Base-by-base conservation (phyloP, 2,888 invertebrate species). In the Synanthedon myopaeformis region DNA sequence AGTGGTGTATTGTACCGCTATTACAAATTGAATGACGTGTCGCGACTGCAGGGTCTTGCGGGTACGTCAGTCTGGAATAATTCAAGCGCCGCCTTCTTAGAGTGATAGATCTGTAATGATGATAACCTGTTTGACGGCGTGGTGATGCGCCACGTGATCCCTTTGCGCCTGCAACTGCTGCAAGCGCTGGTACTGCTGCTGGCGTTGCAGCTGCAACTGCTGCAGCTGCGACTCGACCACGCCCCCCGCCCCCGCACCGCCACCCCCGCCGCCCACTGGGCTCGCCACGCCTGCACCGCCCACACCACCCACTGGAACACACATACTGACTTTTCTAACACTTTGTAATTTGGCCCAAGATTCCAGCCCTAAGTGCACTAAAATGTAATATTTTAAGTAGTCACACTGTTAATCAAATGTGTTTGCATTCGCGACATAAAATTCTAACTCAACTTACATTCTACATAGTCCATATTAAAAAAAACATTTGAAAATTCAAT, bases 141-240 rank as follows among this genome's bases (percentile, higher is more conserved):
- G 85, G 53, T 85, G 87, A 55, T 85, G 88, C 42, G 82, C 81
- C 52, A 88, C 89, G 60, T 86, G 90, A 58, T 90, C 90, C 42
- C 89, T 70, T 61, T 89, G 89, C 61, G 89, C 89, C 61, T 91
- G 91, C 57, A 91, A 76, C 67, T 91, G 91, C 64, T 91, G 91
- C 61, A 91, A 74, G 52, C 89, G 84, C 68, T 91, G 89, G 69
- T 89, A 89, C 67, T 92, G 92, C 74, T 90, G 90, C 58, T 90
- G 91, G 1, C 90, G 88, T 69, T 90, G 83, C 66, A 90, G 66
- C 67, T 90, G 80, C 65, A 84, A 59, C 72, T 85, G 79, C 66
- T 83, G 84, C 56, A 85, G 70, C 55, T 85, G 76, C 2, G 69
- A 65, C 57, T 81, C 80, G 19, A 73, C 76, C 0, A 60, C 65